Percentiles rank a stretch among this genome's conserved stretches.
Conservation (phyloP, 2,113 vertebrate genomes). For the Callipepla californica region DNA sequence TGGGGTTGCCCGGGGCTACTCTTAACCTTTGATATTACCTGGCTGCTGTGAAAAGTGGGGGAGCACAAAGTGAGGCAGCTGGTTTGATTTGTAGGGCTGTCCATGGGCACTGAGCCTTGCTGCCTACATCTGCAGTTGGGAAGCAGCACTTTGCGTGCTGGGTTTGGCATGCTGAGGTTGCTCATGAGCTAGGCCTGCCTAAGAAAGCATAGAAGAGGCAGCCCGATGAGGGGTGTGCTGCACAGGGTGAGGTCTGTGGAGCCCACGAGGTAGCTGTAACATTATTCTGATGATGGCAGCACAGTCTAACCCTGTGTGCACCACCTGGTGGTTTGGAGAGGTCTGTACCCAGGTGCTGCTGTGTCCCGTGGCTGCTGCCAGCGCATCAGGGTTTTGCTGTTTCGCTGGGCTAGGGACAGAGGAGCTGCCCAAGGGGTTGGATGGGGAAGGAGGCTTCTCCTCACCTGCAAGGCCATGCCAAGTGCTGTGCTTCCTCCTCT, state of each 20-base stretch:
- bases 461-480: background rate
- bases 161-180: background rate
- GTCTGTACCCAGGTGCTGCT: background rate
- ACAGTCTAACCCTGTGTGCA: rapidly evolving
- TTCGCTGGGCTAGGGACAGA: background rate
- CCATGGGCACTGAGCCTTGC: constrained; percentile 44
- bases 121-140: background rate
- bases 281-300: background rate
- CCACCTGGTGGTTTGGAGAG: background rate
- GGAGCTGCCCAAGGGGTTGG: background rate
- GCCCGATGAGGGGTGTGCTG: background rate
- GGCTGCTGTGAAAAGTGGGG: constrained; percentile 13
- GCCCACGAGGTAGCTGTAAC: background rate
- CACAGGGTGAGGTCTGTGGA: rapidly evolving
- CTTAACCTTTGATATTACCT: background rate
- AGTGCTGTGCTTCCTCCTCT: background rate
- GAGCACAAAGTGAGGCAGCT: background rate
- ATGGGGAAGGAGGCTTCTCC: background rate
- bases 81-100: constrained; percentile 1
- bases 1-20: background rate
- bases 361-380: background rate
- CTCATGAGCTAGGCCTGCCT: background rate
- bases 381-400: background rate
- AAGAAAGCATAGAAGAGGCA: background rate
- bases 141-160: background rate